phyloP scores from a whole-genome alignment of 2,113 vertebrate species.

The Ptilonorhynchus violaceus region DNA sequence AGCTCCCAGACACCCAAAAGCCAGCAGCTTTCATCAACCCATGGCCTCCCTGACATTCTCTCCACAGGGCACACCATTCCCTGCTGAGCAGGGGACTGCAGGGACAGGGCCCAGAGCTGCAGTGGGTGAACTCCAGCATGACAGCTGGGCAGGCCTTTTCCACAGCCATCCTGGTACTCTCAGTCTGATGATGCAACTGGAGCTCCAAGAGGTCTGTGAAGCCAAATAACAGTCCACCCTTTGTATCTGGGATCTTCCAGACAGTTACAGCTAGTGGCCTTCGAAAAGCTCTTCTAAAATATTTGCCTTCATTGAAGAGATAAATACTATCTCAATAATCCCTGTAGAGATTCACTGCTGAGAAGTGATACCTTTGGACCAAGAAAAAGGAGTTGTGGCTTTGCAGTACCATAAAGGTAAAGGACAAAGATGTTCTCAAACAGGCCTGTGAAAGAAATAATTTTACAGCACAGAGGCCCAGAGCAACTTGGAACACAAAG shows the following conservation, averaged over 20 bases:
- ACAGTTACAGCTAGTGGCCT: background rate
- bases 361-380: background rate
- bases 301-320: background rate
- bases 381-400: background rate
- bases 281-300: background rate
- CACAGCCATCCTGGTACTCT: background rate
- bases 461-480: background rate
- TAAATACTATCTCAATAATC: background rate
- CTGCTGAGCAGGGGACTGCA: background rate
- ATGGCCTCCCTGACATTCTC: background rate
- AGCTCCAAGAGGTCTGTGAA: background rate
- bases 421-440: background rate
- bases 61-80: fast-evolving
- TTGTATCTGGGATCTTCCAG: background rate
- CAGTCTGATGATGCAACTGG: fast-evolving
- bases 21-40: background rate
- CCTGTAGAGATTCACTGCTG: background rate
- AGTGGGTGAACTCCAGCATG: fast-evolving
- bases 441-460: background rate
- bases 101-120: background rate
- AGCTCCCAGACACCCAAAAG: fast-evolving
- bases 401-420: background rate
- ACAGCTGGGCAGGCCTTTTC: background rate
- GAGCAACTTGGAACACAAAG: background rate
- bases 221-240: background rate